Percentiles rank a stretch among this genome's conserved stretches.
These are phyloP conservation scores for Leuctra nigra DNA, from an alignment of 2,888 invertebrate species.

Conservation along the genomic window DNA sequence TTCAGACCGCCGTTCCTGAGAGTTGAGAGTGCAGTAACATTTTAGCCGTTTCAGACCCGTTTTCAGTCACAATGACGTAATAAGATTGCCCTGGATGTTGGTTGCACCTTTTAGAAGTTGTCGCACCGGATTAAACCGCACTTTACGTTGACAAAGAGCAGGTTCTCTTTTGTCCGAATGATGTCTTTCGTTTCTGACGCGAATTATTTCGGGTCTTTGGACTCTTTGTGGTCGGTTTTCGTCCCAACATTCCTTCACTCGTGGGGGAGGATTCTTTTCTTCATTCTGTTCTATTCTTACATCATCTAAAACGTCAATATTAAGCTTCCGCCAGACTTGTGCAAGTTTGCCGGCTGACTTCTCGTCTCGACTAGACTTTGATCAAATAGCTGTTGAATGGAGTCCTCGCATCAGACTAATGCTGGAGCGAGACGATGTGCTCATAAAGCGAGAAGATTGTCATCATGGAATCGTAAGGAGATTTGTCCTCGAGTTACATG, in stretches of 20 bases:
- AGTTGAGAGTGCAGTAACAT: too few relatives aligned
- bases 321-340: slow-evolving; percentile 10
- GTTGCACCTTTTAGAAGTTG: slow-evolving; percentile 5
- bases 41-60: too few relatives aligned
- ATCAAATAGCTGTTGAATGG: slow-evolving; percentile 4
- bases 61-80: too few relatives aligned
- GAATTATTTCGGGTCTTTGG: slow-evolving; percentile 25
- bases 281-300: not conserved
- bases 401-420: too few relatives aligned
- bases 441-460: too few relatives aligned
- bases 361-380: too few relatives aligned
- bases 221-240: slow-evolving; percentile 18
- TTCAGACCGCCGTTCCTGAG: too few relatives aligned
- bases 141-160: slow-evolving; percentile 16
- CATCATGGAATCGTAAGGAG: too few relatives aligned
- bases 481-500: too few relatives aligned
- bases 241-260: slow-evolving; percentile 5
- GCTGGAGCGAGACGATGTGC: too few relatives aligned
- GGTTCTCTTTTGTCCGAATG: slow-evolving; percentile 18
- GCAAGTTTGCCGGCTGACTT: not conserved
- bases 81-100: too few relatives aligned
- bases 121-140: slow-evolving; percentile 19
- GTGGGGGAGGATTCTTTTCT: not conserved
- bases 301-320: slow-evolving; percentile 16
- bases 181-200: slow-evolving; percentile 16